These are phyloP conservation scores for Butastur rufipennis DNA, from an alignment of 2,113 vertebrate genomes.

Conservation along the genomic window DNA sequence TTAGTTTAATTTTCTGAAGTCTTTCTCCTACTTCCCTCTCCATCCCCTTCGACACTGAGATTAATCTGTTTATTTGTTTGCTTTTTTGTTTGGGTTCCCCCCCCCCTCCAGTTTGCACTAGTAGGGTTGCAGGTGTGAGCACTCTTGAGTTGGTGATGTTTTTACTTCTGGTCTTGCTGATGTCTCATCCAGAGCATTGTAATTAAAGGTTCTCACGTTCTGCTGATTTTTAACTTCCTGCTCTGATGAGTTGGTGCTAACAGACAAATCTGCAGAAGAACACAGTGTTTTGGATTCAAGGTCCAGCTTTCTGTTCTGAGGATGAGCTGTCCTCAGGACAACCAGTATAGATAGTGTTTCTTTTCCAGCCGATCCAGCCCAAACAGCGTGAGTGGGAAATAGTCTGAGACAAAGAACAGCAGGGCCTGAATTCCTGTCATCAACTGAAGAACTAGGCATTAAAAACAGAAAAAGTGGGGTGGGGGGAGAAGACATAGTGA, in stretches of 20 bases:
- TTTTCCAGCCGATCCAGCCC: not conserved
- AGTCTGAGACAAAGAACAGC: not conserved
- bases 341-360: not conserved
- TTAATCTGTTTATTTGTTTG: not conserved
- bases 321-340: not conserved
- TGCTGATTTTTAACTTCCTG: not conserved
- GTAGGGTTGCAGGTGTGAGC: not conserved
- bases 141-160: not conserved
- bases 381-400: not conserved
- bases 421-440: not conserved
- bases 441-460: not conserved
- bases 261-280: not conserved
- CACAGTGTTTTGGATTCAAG: not conserved
- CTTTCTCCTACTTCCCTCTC: not conserved
- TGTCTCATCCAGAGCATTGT: not conserved
- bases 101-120: not conserved
- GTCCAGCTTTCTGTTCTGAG: not conserved
- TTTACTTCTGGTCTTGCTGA: not conserved
- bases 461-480: not conserved
- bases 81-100: not conserved
- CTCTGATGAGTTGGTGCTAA: not conserved
- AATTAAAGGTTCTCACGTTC: not conserved
- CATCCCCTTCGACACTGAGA: not conserved
- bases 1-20: not conserved
- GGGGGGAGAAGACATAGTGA: no score